Conservation (phyloP, 2,888 invertebrate species). For the Dastarcus helophoroides region DNA sequence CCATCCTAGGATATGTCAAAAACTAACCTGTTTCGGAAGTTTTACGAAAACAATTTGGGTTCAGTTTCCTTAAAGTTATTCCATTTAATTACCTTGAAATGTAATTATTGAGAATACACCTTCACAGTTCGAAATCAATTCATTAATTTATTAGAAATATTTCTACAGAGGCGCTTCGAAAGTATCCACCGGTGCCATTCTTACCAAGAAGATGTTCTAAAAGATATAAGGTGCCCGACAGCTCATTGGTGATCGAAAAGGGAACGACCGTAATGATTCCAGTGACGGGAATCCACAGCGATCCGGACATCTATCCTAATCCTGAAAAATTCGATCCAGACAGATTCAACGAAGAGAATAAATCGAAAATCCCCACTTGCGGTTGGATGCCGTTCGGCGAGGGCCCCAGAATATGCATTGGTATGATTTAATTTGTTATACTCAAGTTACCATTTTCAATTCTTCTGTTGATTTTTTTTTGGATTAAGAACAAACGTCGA, state of each 20-base stretch:
- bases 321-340: constrained; percentile 19
- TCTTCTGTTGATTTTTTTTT: neutral
- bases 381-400: constrained; percentile 28
- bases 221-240: constrained; percentile 25
- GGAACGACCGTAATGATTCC: constrained; percentile 28
- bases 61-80: no score
- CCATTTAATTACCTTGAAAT: no score
- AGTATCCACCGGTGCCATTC: constrained; percentile 26
- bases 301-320: constrained; percentile 18
- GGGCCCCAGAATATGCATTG: constrained; percentile 29
- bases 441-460: no score
- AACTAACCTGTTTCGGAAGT: no score
- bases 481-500: no score
- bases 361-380: constrained; percentile 7
- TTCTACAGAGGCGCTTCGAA: constrained; percentile 29
- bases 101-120: neutral
- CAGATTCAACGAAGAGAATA: constrained; percentile 15
- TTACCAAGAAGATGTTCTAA: constrained; percentile 18
- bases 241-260: constrained; percentile 24
- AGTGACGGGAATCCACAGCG: constrained; percentile 14
- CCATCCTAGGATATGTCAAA: no score
- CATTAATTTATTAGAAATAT: neutral
- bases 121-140: neutral
- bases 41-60: no score
- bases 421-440: no score